Evolutionary conservation across 2,888 invertebrate genomes (phyloP).

Genomic region (Julus scanicus): DNA sequence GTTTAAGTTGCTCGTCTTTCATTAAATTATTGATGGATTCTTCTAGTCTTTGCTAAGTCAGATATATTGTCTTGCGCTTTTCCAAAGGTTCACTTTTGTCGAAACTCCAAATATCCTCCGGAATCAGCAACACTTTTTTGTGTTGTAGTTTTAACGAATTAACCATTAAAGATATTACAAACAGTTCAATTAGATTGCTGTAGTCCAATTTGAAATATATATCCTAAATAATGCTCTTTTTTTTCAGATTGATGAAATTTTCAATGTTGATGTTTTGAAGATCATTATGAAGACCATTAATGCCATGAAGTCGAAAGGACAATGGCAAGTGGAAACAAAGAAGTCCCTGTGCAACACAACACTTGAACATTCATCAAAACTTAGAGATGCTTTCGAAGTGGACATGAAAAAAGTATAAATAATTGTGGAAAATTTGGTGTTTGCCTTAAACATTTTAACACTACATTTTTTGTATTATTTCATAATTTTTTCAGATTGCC

Average conservation of each 20-base stretch:
- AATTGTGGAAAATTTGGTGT: neutral
- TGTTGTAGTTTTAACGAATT: too few species aligned
- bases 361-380: neutral
- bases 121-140: too few species aligned
- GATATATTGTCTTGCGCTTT: too few species aligned
- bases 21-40: too few species aligned
- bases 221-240: neutral
- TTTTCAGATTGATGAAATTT: neutral
- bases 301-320: neutral
- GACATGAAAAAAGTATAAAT: neutral
- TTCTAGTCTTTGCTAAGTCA: too few species aligned
- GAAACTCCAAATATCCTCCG: too few species aligned
- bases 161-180: too few species aligned
- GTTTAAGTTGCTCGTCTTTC: too few species aligned
- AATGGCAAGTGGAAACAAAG: neutral
- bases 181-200: too few species aligned
- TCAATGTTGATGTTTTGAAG: neutral
- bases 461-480: neutral
- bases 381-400: neutral
- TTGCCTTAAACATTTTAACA: neutral
- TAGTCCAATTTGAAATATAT: too few species aligned
- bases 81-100: too few species aligned
- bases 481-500: neutral
- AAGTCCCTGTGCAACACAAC: neutral
- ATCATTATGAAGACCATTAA: neutral